Conservation (phyloP, 2,113 vertebrate species). For the Larimichthys polyactis region DNA sequence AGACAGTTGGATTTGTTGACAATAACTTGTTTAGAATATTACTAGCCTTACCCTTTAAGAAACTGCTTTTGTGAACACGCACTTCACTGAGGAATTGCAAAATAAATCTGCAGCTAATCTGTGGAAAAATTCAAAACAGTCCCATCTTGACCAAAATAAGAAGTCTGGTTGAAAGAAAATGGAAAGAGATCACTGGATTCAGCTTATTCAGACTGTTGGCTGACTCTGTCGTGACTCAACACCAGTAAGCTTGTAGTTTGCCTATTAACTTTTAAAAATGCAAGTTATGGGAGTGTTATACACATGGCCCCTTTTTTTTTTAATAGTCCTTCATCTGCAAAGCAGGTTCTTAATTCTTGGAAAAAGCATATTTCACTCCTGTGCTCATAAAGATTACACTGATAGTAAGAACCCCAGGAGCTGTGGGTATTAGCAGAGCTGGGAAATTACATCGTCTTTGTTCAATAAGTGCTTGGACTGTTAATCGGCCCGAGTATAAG, state of each 20-base stretch:
- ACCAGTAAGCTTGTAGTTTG: constrained; percentile 47
- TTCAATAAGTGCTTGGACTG: constrained; percentile 74
- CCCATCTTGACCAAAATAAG: background rate
- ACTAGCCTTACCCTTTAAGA: background rate
- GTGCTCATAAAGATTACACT: constrained; percentile 73
- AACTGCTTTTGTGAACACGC: background rate
- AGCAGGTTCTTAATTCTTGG: constrained; percentile 75
- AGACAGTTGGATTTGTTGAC: constrained; percentile 4
- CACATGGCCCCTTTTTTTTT: constrained; percentile 58
- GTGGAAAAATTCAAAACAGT: background rate
- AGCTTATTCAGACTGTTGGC: background rate
- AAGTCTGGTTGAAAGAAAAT: background rate
- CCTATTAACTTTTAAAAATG: constrained; percentile 63
- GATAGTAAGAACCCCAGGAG: constrained; percentile 66
- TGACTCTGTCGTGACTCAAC: constrained; percentile 33
- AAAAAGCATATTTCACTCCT: constrained; percentile 63
- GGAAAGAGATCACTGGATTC: background rate
- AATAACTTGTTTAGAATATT: background rate
- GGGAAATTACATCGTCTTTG: constrained; percentile 73
- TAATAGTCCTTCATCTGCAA: constrained; percentile 53
- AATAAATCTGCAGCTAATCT: constrained; percentile 4
- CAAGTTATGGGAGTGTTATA: constrained; percentile 55
- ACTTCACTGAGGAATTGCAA: background rate
- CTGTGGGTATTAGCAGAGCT: constrained; percentile 73
- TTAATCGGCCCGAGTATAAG: constrained; percentile 78